Conservation (phyloP, 37 sponge, comb jelly and placozoan species). For the Spongilla lacustris region DNA sequence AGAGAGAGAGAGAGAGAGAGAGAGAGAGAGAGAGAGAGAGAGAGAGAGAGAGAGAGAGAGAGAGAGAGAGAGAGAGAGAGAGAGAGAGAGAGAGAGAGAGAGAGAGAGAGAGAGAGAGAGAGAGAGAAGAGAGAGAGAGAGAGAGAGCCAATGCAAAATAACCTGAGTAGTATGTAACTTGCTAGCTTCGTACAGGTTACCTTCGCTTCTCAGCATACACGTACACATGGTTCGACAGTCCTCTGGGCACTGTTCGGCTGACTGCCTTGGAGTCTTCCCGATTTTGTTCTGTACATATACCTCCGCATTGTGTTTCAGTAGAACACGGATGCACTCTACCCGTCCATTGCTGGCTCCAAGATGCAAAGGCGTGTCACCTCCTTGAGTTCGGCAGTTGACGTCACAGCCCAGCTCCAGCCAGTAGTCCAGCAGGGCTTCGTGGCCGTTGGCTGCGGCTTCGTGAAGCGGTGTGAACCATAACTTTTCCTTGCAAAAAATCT, state of each 20-base stretch:
- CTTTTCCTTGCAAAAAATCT: constrained; percentile 53
- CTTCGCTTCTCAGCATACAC: constrained; percentile 46
- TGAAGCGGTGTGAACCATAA: constrained; percentile 89
- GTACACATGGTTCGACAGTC: no score
- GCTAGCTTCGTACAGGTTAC: constrained; percentile 38
- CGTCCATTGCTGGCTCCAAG: constrained; percentile 78
- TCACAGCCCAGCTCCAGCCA: constrained; percentile 23
- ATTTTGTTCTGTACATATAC: constrained; percentile 58
- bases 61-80: no score
- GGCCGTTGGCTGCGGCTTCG: constrained; percentile 73
- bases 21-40: no score
- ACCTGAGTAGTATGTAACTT: not conserved
- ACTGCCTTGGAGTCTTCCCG: constrained; percentile 78
- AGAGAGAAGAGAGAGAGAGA: no score
- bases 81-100: no score
- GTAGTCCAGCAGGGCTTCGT: constrained; percentile 50
- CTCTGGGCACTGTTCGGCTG: constrained; percentile 32
- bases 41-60: no score
- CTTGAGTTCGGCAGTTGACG: constrained; percentile 72
- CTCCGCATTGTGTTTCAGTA: constrained; percentile 65
- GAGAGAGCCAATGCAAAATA: no score
- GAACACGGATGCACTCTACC: constrained; percentile 56
- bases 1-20: no score
- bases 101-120: no score
- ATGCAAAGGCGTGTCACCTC: constrained; percentile 84